Evolutionary conservation across 1,140 invertebrate species (phyloP).

Genomic region (Tetragonula clypearis): DNA sequence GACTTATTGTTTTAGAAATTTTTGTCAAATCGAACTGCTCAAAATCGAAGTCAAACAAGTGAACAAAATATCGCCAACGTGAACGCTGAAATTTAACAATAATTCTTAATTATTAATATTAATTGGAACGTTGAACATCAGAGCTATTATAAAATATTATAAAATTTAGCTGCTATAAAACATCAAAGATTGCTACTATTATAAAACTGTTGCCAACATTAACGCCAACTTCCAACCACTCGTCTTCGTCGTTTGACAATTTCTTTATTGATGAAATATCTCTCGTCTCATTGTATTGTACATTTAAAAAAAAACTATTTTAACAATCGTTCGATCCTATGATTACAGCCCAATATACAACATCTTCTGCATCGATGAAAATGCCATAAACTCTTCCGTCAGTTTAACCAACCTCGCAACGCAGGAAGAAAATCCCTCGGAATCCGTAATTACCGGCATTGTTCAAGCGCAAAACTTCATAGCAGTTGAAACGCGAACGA

Average conservation of each 20-base stretch:
- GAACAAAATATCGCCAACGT: too few relatives aligned
- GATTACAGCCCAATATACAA: not conserved
- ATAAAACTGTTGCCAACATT: too few relatives aligned
- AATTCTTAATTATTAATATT: too few relatives aligned
- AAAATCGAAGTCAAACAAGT: too few relatives aligned
- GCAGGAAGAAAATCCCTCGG: conserved; percentile 42
- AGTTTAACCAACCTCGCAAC: not conserved
- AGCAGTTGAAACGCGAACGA: conserved; percentile 6
- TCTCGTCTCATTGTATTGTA: not conserved
- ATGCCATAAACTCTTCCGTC: not conserved
- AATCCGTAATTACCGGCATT: conserved; percentile 54
- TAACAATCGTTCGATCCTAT: not conserved
- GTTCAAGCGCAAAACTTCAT: conserved; percentile 11
- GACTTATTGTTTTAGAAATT: not conserved
- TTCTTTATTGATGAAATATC: not conserved
- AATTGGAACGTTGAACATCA: too few relatives aligned
- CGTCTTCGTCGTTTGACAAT: not conserved
- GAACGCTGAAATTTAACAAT: too few relatives aligned
- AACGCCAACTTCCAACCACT: too few relatives aligned
- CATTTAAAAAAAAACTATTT: not conserved
- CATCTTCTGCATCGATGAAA: not conserved
- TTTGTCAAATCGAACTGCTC: too few relatives aligned
- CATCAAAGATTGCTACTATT: too few relatives aligned
- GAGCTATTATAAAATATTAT: too few relatives aligned
- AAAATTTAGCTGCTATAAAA: too few relatives aligned